These are phyloP conservation scores for Asobara japonica DNA, from an alignment of 1,140 invertebrate genomes.

Conservation along the genomic window DNA sequence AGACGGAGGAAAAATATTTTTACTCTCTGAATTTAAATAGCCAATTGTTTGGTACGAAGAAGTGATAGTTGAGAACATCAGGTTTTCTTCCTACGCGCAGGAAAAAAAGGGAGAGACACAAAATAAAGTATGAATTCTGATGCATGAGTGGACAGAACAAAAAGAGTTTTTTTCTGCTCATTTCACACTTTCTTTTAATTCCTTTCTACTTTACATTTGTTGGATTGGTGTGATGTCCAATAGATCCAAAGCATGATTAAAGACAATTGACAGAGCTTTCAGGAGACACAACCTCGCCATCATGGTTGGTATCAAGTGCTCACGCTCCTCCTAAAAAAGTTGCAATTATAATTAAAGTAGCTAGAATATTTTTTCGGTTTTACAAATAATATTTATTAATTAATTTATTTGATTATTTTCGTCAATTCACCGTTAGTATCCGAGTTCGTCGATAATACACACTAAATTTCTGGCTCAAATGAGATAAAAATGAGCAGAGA, in stretches of 20 bases:
- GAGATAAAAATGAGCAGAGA: slow-evolving; percentile 72
- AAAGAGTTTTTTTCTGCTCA: neutral
- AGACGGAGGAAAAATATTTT: too few relatives aligned
- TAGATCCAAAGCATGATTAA: slow-evolving; percentile 71
- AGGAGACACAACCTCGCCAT: slow-evolving; percentile 76
- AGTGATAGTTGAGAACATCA: too few relatives aligned
- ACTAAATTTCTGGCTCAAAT: slow-evolving; percentile 73
- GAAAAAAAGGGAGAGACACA: neutral
- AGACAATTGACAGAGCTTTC: slow-evolving; percentile 70
- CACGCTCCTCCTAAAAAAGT: slow-evolving; percentile 69
- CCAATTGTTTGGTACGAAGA: too few relatives aligned
- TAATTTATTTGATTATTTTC: slow-evolving; percentile 47
- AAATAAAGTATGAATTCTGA: neutral
- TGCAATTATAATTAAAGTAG: slow-evolving; percentile 37
- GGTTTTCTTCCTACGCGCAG: too few relatives aligned
- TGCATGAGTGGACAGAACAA: neutral
- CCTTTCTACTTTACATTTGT: slow-evolving; percentile 68
- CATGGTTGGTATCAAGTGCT: slow-evolving; percentile 72
- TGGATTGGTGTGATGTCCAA: slow-evolving; percentile 73
- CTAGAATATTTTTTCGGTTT: slow-evolving; percentile 13
- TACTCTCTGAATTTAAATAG: too few relatives aligned
- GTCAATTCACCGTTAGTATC: slow-evolving; percentile 76
- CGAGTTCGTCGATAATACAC: slow-evolving; percentile 76
- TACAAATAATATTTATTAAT: too few relatives aligned
- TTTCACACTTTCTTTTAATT: slow-evolving; percentile 15